These are phyloP conservation scores for Dermatemys mawii DNA, from an alignment of 2,113 vertebrate species.

Conservation along the genomic window DNA sequence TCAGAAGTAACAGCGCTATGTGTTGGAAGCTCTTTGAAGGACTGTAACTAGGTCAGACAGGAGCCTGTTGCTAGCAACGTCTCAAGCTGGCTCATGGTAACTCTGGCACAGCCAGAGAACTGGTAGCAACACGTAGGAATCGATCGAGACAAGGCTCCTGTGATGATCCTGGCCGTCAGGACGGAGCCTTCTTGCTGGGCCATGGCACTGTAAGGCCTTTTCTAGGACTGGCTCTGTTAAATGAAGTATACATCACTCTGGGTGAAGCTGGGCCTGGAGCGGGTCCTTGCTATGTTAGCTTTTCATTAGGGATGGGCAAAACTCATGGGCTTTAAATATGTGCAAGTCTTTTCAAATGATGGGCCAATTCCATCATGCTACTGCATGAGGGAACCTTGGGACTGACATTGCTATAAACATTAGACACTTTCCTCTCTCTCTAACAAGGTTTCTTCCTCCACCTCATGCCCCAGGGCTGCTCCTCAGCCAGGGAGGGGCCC, in stretches of 20 bases:
- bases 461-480: too few species aligned
- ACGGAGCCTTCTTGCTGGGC: background rate
- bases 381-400: too few species aligned
- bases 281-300: fast-evolving
- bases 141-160: background rate
- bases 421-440: too few species aligned
- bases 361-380: too few species aligned
- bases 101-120: background rate
- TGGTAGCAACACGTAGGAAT: background rate
- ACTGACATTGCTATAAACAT: too few species aligned
- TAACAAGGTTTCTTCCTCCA: too few species aligned
- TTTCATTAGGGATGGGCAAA: background rate
- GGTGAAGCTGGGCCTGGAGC: background rate
- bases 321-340: background rate
- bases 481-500: too few species aligned
- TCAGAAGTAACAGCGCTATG: background rate
- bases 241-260: too few species aligned
- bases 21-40: fast-evolving
- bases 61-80: fast-evolving
- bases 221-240: fast-evolving
- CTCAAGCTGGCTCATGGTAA: fast-evolving
- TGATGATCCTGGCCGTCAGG: fast-evolving
- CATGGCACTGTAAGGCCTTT: background rate
- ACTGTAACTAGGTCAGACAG: background rate
- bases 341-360: background rate